Conservation (phyloP, 2,113 vertebrate genomes). For the Eublepharis macularius region DNA sequence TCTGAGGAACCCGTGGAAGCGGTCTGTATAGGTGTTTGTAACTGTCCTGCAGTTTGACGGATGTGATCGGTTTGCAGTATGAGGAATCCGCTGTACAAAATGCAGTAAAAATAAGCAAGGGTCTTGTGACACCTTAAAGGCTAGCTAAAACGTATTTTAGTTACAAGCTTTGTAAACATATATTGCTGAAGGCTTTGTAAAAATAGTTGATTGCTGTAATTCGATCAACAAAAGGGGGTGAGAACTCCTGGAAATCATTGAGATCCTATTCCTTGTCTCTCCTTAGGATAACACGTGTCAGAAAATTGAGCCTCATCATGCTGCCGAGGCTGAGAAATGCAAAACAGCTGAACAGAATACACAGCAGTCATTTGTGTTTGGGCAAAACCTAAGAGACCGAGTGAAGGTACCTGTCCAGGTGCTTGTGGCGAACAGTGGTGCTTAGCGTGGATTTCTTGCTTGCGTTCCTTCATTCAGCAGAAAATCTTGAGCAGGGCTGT, state of each 20-base stretch:
- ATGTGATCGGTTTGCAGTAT: neutral
- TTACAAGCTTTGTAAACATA: too few species aligned
- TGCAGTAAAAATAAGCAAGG: too few species aligned
- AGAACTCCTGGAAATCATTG: too few species aligned
- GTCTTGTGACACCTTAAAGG: too few species aligned
- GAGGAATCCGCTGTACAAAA: neutral
- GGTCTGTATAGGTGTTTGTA: neutral
- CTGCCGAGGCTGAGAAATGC: slow-evolving; percentile 73
- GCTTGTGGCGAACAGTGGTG: neutral
- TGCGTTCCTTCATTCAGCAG: neutral
- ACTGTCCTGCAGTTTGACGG: too few species aligned
- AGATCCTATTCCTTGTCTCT: neutral
- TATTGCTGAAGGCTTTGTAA: too few species aligned
- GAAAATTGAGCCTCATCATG: slow-evolving; percentile 61
- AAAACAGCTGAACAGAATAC: slow-evolving; percentile 77
- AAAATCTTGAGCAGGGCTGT: neutral
- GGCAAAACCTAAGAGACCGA: slow-evolving; percentile 95
- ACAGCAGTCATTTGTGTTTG: slow-evolving; percentile 91
- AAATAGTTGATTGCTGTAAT: too few species aligned
- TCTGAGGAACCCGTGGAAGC: neutral
- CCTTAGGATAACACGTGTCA: slow-evolving; percentile 75
- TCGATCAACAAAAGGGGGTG: too few species aligned
- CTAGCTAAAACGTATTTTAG: too few species aligned
- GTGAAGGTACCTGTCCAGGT: slow-evolving; percentile 83
- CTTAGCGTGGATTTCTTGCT: neutral